Conservation (phyloP, 2,797 vertebrate genomes). For the Darevskia nairensis region DNA sequence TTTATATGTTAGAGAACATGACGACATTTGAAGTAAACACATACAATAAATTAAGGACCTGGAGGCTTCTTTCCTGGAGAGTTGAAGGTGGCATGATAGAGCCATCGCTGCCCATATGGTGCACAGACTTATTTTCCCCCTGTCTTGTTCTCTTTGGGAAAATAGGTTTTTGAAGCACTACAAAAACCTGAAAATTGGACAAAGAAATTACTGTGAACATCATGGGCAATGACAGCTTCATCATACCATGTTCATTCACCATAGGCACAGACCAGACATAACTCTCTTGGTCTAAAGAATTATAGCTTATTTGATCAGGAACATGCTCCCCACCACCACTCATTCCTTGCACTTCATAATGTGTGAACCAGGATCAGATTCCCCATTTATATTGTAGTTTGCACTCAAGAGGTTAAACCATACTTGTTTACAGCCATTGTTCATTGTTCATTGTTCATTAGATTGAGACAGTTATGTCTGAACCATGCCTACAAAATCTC, state of each 20-base stretch:
- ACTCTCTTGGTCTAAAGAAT: not conserved
- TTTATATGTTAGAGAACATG: not conserved
- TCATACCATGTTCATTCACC: not conserved
- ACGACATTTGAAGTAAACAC: not conserved
- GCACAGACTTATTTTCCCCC: not conserved
- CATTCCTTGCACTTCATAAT: not conserved
- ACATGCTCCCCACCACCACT: too few relatives aligned
- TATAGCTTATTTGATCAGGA: not conserved
- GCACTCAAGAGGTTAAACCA: not conserved
- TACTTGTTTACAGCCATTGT: not conserved
- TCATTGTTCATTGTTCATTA: constrained; percentile 14
- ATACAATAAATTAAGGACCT: not conserved
- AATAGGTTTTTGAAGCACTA: not conserved
- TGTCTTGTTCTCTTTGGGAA: not conserved
- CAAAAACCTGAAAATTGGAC: not conserved
- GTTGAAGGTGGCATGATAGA: not conserved
- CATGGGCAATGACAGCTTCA: not conserved
- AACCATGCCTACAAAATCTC: not conserved
- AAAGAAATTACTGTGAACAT: not conserved
- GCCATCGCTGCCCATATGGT: not conserved
- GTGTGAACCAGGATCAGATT: not conserved
- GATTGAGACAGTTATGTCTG: not conserved
- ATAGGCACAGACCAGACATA: not conserved
- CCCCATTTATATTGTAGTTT: not conserved
- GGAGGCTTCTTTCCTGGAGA: not conserved